Conservation (phyloP, 2,888 invertebrate genomes). For the Drosophila mercatorum region DNA sequence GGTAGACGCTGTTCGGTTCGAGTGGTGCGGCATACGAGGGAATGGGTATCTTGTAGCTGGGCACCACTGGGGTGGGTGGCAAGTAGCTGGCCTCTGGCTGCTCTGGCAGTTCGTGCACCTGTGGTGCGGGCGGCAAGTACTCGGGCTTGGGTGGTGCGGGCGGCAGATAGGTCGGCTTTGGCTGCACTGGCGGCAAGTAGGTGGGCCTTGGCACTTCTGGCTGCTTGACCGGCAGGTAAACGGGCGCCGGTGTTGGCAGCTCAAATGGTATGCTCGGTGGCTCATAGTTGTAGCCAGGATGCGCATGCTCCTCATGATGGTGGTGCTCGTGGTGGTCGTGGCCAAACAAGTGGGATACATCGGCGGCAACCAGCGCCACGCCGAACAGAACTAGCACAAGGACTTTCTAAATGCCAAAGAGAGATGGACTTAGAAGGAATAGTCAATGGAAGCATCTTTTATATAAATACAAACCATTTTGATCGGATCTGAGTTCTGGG, state of each 20-base stretch:
- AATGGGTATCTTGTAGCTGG: slow-evolving; percentile 74
- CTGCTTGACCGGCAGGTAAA: slow-evolving; percentile 50
- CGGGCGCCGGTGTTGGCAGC: slow-evolving; percentile 55
- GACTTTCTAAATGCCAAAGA: slow-evolving; percentile 60
- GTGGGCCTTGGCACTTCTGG: slow-evolving; percentile 34
- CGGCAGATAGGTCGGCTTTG: slow-evolving; percentile 53
- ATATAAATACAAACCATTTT: slow-evolving; percentile 59
- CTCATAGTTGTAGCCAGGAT: slow-evolving; percentile 74
- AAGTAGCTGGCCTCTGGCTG: slow-evolving; percentile 47
- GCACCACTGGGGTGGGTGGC: slow-evolving; percentile 49
- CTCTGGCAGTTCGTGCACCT: slow-evolving; percentile 16
- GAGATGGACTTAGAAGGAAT: neutral
- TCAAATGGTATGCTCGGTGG: slow-evolving; percentile 61
- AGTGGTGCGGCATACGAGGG: slow-evolving; percentile 81
- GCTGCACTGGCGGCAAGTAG: slow-evolving; percentile 28
- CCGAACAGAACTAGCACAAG: slow-evolving; percentile 61
- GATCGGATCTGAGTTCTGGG: slow-evolving; percentile 2
- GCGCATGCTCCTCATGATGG: slow-evolving; percentile 61
- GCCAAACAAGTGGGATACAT: slow-evolving; percentile 76
- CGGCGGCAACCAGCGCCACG: slow-evolving; percentile 70
- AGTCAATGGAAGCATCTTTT: neutral
- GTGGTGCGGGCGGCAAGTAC: slow-evolving; percentile 62
- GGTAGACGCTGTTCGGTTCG: slow-evolving; percentile 62
- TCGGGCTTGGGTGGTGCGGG: slow-evolving; percentile 37
- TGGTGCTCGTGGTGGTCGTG: slow-evolving; percentile 52